These are phyloP conservation scores for Cliona cf. orientalis DNA, from an alignment of 37 sponge, comb jelly and placozoan genomes.

Conservation along the genomic window DNA sequence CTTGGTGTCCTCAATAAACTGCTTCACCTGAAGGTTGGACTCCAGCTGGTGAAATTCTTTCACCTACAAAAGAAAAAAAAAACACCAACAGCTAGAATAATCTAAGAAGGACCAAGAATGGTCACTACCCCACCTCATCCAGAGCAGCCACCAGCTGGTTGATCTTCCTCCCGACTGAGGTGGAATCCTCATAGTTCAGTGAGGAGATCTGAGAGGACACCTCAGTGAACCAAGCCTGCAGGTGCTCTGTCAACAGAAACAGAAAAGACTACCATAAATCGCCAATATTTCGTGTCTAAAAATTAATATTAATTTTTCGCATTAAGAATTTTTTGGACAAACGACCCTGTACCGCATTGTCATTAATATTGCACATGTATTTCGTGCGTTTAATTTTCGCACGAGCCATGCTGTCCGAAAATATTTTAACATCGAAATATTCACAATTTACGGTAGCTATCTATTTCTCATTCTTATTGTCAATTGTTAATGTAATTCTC, in stretches of 20 bases:
- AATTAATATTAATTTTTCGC: too few species aligned
- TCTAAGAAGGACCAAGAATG: background rate
- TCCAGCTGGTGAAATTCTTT: slow-evolving; percentile 99
- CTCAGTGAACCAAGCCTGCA: slow-evolving; percentile 98
- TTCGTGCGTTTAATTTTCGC: too few species aligned
- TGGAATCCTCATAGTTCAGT: slow-evolving; percentile 93
- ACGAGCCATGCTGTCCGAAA: too few species aligned
- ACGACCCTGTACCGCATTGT: too few species aligned
- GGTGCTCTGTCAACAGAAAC: slow-evolving; percentile 89
- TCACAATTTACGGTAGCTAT: too few species aligned
- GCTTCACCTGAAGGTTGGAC: slow-evolving; percentile 95
- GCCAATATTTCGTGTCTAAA: too few species aligned
- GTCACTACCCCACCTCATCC: slow-evolving; percentile 85
- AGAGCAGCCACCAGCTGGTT: slow-evolving; percentile 94
- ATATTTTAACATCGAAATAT: too few species aligned
- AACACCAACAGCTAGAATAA: background rate
- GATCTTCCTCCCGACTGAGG: slow-evolving; percentile 96
- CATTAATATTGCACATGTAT: too few species aligned
- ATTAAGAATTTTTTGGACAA: too few species aligned
- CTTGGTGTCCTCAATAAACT: slow-evolving; percentile 94
- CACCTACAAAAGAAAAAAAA: slow-evolving; percentile 60
- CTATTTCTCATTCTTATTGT: too few species aligned
- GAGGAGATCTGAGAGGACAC: slow-evolving; percentile 91
- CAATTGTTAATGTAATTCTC: too few species aligned
- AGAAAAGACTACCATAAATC: too few species aligned